These are phyloP conservation scores for Drosophila greeni DNA, from an alignment of 2,888 invertebrate species.

Conservation along the genomic window DNA sequence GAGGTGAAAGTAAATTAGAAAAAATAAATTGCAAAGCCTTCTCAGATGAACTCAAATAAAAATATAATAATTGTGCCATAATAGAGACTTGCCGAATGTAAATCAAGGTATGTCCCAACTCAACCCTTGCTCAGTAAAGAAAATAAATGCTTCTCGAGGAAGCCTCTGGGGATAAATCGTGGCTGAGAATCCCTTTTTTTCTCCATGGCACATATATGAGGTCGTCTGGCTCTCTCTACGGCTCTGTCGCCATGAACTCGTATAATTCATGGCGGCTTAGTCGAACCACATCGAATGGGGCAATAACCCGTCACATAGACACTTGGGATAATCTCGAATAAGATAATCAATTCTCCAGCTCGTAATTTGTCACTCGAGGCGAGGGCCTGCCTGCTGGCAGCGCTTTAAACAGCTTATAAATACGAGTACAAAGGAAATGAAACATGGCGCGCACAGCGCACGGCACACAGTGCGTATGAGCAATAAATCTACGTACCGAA, in stretches of 20 bases:
- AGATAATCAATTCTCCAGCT: conserved; percentile 47
- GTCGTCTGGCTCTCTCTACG: conserved; percentile 4
- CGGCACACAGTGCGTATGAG: conserved; percentile 56
- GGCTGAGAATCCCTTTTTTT: background rate
- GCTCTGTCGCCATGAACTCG: conserved; percentile 28
- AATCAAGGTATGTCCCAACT: background rate
- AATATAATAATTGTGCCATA: background rate
- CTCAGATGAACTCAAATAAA: background rate
- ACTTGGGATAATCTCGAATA: conserved; percentile 40
- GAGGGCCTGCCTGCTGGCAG: conserved; percentile 18
- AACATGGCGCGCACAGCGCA: conserved; percentile 7
- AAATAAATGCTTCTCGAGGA: background rate
- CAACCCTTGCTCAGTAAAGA: background rate
- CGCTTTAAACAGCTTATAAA: conserved; percentile 47
- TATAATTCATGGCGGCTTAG: conserved; percentile 41
- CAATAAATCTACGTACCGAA: conserved; percentile 54
- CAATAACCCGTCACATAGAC: conserved; percentile 42
- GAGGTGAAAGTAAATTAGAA: background rate
- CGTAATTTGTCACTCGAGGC: conserved; percentile 44
- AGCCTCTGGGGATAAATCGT: background rate
- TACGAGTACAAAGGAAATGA: conserved; percentile 29
- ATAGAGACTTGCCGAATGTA: background rate
- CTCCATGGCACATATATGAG: background rate
- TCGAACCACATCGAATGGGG: conserved; percentile 41
- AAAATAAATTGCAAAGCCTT: background rate